Evolutionary conservation across 2,797 vertebrate genomes (phyloP).

Genomic region (Eremophila alpestris): DNA sequence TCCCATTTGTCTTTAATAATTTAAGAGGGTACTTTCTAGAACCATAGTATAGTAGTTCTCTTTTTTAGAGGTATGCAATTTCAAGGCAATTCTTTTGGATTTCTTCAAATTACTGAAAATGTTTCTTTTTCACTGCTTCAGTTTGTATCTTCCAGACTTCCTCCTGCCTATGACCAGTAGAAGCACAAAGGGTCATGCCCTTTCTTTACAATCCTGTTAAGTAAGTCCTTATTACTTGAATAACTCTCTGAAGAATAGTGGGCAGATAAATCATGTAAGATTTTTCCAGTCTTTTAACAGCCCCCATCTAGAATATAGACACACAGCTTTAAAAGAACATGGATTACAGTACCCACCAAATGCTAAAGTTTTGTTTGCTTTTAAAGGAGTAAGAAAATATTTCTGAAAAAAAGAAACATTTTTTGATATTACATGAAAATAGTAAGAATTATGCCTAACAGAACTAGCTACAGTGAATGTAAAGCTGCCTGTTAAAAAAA

Average conservation of each 20-base stretch:
- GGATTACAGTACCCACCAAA: background rate
- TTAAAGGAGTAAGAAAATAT: background rate
- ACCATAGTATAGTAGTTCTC: background rate
- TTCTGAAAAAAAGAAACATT: background rate
- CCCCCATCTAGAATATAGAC: background rate
- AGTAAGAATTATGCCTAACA: background rate
- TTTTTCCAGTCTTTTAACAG: background rate
- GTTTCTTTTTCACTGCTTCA: background rate
- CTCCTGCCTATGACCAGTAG: background rate
- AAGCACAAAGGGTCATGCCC: background rate
- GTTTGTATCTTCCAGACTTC: background rate
- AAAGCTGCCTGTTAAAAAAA: conserved; percentile 5
- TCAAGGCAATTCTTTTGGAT: background rate
- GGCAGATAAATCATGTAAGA: background rate
- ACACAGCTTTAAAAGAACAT: background rate
- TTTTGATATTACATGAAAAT: background rate
- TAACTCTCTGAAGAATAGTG: background rate
- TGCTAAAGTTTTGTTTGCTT: background rate
- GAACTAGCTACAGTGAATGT: background rate
- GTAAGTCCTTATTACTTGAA: background rate
- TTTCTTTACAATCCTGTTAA: background rate
- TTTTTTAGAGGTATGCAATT: background rate
- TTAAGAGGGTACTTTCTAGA: background rate
- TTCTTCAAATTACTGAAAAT: background rate
- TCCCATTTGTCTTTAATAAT: background rate